A percentile compares a stretch with the other conserved stretches of the same genome.
phyloP scores from a whole-genome alignment of 37 sponge, comb jelly and placozoan genomes.

The Haliclona indistincta region DNA sequence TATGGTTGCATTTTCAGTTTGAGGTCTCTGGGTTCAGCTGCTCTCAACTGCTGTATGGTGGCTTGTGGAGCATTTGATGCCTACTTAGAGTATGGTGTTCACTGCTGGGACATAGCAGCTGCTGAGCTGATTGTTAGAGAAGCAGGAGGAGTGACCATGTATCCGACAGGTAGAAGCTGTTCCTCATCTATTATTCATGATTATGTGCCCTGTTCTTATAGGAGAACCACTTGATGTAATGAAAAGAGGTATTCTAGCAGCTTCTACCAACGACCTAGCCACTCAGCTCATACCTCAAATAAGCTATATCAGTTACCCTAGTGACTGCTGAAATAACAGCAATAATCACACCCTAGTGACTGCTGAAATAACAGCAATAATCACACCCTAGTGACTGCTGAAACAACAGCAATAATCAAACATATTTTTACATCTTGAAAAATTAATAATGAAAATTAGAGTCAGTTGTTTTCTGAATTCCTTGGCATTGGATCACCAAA shows the following conservation, averaged over 20 bases:
- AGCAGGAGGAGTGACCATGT: conserved; percentile 92
- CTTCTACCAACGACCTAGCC: conserved; percentile 63
- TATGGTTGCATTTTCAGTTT: conserved; percentile 24
- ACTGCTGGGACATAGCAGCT: conserved; percentile 99
- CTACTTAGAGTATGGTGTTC: conserved; percentile 87
- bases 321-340: background rate
- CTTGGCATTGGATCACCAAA: too few relatives aligned
- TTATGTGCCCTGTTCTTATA: conserved; percentile 11
- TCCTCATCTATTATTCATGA: background rate
- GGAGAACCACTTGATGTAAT: conserved; percentile 86
- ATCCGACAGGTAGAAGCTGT: conserved; percentile 61
- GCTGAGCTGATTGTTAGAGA: conserved; percentile 83
- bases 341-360: too few relatives aligned
- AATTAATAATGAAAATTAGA: too few relatives aligned
- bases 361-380: too few relatives aligned
- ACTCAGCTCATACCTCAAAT: conserved; percentile 43
- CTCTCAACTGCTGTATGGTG: conserved; percentile 75
- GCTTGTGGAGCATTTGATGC: conserved; percentile 74
- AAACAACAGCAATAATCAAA: too few relatives aligned
- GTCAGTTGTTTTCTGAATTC: too few relatives aligned
- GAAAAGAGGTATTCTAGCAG: conserved; percentile 75
- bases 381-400: background rate
- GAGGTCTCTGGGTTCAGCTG: conserved; percentile 69
- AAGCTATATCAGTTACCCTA: conserved; percentile 26
- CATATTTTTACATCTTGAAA: too few relatives aligned